phyloP scores from a whole-genome alignment of 2,888 invertebrate species.

The Diabrotica balteata region DNA sequence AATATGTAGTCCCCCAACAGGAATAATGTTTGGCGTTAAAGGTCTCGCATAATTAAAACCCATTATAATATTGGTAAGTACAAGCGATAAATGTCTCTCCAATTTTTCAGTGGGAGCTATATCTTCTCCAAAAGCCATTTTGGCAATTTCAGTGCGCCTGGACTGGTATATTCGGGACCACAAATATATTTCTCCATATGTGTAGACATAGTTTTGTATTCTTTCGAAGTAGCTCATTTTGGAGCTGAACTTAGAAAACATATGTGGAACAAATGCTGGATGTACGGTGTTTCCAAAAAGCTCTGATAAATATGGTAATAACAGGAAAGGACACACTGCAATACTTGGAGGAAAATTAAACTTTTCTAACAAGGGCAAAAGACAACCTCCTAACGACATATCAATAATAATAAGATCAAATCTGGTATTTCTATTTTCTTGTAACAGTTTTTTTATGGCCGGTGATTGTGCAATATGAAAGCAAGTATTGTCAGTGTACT shows the following conservation, averaged over 20 bases:
- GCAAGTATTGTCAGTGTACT: background rate
- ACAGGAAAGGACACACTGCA: conserved; percentile 40
- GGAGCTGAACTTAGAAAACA: conserved; percentile 30
- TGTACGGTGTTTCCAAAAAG: conserved; percentile 40
- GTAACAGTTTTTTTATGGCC: conserved; percentile 28
- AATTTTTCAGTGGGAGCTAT: conserved; percentile 37
- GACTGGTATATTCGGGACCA: conserved; percentile 18
- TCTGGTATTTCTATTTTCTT: conserved; percentile 45
- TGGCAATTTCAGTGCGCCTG: conserved; percentile 27
- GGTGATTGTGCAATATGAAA: background rate
- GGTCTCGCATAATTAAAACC: conserved; percentile 48
- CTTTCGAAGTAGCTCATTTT: conserved; percentile 43
- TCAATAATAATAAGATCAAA: conserved; percentile 51
- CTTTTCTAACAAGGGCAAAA: conserved; percentile 47
- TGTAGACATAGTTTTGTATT: conserved; percentile 39
- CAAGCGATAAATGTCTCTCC: conserved; percentile 42
- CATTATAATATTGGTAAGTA: conserved; percentile 47
- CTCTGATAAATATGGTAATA: conserved; percentile 31
- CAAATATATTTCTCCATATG: conserved; percentile 20
- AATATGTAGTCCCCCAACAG: conserved; percentile 51
- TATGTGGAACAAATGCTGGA: conserved; percentile 42
- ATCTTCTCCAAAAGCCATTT: conserved; percentile 39
- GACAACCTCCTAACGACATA: conserved; percentile 38
- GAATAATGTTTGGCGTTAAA: conserved; percentile 50
- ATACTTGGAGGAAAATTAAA: conserved; percentile 49